These are phyloP conservation scores for Tetranychus piercei DNA, from an alignment of 2,888 invertebrate genomes.

Conservation along the genomic window DNA sequence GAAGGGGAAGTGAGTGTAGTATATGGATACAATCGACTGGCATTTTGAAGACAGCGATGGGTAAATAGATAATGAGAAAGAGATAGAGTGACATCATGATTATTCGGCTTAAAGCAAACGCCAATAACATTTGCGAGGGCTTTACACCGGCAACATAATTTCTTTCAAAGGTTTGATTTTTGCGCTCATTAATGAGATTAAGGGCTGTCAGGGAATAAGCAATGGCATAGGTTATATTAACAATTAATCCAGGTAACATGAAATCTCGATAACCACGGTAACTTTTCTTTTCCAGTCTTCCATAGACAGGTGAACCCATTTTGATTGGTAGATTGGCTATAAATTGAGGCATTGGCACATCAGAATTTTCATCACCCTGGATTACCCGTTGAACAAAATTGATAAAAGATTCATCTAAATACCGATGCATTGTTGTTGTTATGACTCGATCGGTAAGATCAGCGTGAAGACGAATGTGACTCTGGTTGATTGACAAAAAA, in stretches of 20 bases:
- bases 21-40: not conserved
- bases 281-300: constrained; percentile 6
- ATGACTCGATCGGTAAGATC: constrained; percentile 11
- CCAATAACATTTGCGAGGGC: constrained; percentile 7
- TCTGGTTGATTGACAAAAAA: not conserved
- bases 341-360: not conserved
- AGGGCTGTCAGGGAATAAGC: constrained; percentile 13
- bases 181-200: constrained; percentile 7
- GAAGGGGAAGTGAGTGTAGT: not conserved
- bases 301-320: constrained; percentile 10
- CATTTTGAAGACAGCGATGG: constrained; percentile 5
- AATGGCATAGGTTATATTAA: constrained; percentile 13
- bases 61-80: constrained; percentile 8
- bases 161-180: constrained; percentile 12
- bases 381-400: not conserved
- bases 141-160: constrained; percentile 9
- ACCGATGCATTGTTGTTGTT: constrained; percentile 1
- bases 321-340: constrained; percentile 12
- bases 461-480: constrained; percentile 3
- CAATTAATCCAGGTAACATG: constrained; percentile 12
- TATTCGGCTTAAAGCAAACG: not conserved
- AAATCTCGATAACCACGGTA: constrained; percentile 13
- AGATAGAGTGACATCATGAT: constrained; percentile 5
- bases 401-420: constrained; percentile 8
- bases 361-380: not conserved